A percentile compares a stretch with the other conserved stretches of the same genome.
These are phyloP conservation scores for Gymnoscelis rufifasciata DNA, from an alignment of 2,888 invertebrate species.

Conservation along the genomic window DNA sequence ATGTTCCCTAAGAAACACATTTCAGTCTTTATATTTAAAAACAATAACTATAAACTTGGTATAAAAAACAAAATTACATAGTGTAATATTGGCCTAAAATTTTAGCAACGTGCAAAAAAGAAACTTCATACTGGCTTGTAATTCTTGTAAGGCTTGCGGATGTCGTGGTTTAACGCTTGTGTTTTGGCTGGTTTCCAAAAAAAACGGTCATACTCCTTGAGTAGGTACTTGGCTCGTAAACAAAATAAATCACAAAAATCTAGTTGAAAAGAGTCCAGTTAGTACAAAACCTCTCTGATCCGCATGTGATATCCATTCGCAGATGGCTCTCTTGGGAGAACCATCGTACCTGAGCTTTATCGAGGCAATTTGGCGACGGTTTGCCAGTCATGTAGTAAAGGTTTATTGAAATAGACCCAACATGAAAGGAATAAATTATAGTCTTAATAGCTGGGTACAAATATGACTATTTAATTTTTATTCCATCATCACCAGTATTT, in stretches of 20 bases:
- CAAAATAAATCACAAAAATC: background rate
- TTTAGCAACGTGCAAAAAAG: no score
- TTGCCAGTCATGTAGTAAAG: constrained; percentile 7
- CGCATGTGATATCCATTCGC: constrained; percentile 17
- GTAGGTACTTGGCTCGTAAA: background rate
- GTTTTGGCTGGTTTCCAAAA: constrained; percentile 7
- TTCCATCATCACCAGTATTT: no score
- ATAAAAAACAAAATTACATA: no score
- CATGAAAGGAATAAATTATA: constrained; percentile 26
- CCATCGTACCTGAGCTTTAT: constrained; percentile 24
- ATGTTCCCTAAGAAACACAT: no score
- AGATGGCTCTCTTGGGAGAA: constrained; percentile 22
- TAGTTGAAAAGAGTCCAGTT: constrained; percentile 11
- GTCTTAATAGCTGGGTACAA: background rate
- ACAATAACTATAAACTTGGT: no score
- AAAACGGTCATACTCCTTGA: constrained; percentile 2
- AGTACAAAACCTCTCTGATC: constrained; percentile 17
- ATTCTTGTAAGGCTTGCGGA: constrained; percentile 3
- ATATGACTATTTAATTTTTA: no score
- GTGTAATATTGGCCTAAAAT: no score
- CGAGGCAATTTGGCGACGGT: constrained; percentile 18
- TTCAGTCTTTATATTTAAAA: no score
- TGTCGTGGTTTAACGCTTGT: constrained; percentile 11
- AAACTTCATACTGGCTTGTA: no score
- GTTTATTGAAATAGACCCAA: constrained; percentile 23